These are phyloP conservation scores for Alsophila aescularia DNA, from an alignment of 2,888 invertebrate species.

Conservation along the genomic window DNA sequence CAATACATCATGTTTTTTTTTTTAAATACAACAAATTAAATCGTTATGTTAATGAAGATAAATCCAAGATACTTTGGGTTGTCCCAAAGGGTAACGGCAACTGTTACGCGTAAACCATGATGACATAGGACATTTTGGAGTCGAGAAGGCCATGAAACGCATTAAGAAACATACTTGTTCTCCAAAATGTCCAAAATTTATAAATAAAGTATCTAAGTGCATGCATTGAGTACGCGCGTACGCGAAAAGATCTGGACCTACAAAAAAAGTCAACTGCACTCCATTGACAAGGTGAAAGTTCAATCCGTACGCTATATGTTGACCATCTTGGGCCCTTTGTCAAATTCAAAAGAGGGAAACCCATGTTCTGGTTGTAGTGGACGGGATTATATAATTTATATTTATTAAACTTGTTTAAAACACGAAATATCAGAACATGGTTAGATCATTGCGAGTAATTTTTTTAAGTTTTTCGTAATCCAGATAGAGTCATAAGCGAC, in stretches of 20 bases:
- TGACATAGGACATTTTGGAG: constrained; percentile 16
- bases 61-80: constrained; percentile 6
- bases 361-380: constrained; percentile 5
- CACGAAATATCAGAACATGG: constrained; percentile 2
- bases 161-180: constrained; percentile 8
- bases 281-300: constrained; percentile 6
- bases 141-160: constrained; percentile 5
- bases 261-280: not conserved
- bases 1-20: constrained; percentile 6
- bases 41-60: not conserved
- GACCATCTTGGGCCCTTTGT: constrained; percentile 14
- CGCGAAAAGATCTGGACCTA: not conserved
- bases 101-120: constrained; percentile 10
- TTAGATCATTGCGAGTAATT: not conserved
- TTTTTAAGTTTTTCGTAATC: constrained; percentile 6
- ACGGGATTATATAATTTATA: constrained; percentile 3
- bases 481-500: constrained; percentile 5
- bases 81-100: constrained; percentile 7
- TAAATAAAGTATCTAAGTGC: constrained; percentile 12
- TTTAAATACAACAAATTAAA: not conserved
- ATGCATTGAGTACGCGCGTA: constrained; percentile 12
- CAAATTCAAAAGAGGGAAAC: constrained; percentile 1
- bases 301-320: constrained; percentile 1
- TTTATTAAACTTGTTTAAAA: constrained; percentile 7
- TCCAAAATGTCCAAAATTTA: constrained; percentile 9